Conservation (phyloP, 2,797 vertebrate species). For the Lophotriccus pileatus region DNA sequence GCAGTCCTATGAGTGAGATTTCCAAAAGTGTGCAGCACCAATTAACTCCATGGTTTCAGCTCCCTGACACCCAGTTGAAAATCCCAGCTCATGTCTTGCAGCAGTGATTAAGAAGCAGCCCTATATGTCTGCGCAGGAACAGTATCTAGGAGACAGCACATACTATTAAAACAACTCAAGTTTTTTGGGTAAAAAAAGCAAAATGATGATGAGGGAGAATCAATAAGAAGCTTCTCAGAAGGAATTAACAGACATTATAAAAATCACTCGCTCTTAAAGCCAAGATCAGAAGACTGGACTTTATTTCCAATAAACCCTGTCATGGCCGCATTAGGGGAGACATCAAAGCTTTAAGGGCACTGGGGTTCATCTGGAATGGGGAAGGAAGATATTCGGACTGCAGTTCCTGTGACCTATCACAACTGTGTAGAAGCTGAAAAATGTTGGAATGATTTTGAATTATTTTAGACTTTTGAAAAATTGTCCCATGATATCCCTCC, state of each 20-base stretch:
- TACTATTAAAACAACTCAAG: background rate
- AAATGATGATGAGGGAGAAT: background rate
- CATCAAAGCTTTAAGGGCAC: background rate
- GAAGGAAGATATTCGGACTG: background rate
- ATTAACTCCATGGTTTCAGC: background rate
- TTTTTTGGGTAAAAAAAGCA: background rate
- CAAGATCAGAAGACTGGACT: background rate
- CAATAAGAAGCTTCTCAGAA: background rate
- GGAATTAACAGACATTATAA: background rate
- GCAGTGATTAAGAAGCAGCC: background rate
- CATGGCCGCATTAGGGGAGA: background rate
- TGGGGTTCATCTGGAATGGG: background rate
- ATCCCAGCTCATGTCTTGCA: background rate
- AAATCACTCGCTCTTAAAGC: background rate
- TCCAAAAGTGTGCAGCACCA: background rate
- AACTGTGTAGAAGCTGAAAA: background rate
- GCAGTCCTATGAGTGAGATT: background rate
- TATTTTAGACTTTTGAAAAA: background rate
- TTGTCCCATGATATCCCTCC: background rate
- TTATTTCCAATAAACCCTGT: background rate
- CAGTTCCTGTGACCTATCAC: background rate
- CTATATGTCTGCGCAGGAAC: background rate
- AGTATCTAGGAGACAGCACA: background rate
- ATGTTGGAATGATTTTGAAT: background rate
- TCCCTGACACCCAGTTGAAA: background rate